Percentiles rank a stretch among this genome's conserved stretches.
Evolutionary conservation across 2,888 invertebrate genomes (phyloP).

Genomic region (Chouioia cunea): DNA sequence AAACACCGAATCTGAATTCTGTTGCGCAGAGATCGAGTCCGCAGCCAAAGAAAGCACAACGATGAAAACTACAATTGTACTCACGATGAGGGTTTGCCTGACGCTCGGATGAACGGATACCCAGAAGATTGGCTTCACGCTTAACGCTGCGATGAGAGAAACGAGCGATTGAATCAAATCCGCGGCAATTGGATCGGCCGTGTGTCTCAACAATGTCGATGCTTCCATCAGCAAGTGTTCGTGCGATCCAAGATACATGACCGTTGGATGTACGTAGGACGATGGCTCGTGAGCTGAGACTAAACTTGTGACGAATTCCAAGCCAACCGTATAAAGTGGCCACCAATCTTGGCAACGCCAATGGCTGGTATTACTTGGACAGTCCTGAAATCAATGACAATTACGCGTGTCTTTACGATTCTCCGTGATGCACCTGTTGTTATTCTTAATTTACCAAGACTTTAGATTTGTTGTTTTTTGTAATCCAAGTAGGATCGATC

Average conservation of each 20-base stretch:
- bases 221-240: constrained; percentile 63
- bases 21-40: no score
- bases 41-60: no score
- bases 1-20: no score
- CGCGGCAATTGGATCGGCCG: constrained; percentile 63
- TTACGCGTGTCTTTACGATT: no score
- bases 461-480: no score
- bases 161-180: constrained; percentile 65
- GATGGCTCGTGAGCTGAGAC: constrained; percentile 55
- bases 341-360: constrained; percentile 67
- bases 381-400: constrained; percentile 52
- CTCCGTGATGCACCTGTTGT: no score
- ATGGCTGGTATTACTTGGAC: constrained; percentile 52
- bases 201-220: constrained; percentile 64
- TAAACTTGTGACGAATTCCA: constrained; percentile 63
- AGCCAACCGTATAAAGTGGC: constrained; percentile 63
- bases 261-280: constrained; percentile 55
- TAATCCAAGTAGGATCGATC: no score
- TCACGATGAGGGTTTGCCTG: constrained; percentile 62
- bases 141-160: constrained; percentile 63
- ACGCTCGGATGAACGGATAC: constrained; percentile 59
- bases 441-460: no score
- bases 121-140: constrained; percentile 61
- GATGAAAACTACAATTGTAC: neutral
- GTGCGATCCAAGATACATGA: constrained; percentile 62